Evolutionary conservation across 2,888 invertebrate species (phyloP), one percentile per base, ranked within the genome.

Genomic region (Synanthedon myopaeformis): DNA sequence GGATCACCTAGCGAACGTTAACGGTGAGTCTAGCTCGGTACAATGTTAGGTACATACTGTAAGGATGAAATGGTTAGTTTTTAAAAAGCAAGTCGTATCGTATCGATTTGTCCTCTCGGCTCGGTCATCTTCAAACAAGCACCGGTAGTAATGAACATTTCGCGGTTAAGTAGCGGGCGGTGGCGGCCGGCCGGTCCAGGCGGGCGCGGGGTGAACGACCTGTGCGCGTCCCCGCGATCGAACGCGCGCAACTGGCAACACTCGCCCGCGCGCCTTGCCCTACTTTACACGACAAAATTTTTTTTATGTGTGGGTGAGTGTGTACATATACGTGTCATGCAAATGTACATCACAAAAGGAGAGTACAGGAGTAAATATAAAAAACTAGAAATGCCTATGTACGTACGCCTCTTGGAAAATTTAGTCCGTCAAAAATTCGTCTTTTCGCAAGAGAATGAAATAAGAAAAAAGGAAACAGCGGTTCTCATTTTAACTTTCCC

Each of bases 171-270:
- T 70, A 72, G 69, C 72, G 68, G 72, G 63, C 65, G 57, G 56
- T 61, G 63, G 66, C 67, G 69, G 60, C 64, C 65, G 65, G 67
- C 64, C 55, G 59, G 59, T 60, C 49, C 14, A 17, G 57, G 35
- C 35, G 60, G 60, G 61, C 54, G 67, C 74, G 74, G 75, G 82
- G 82, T 83, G 73, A 81, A 82, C 74, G 78, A 78, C 82, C 83
- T 67, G 60, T 72, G 79, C 81, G 82, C 83, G 82, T 82, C 82
- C 76, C 76, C 73, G 70, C 75, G 73, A 72, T 79, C 79, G 78
- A 79, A 77, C 79, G 75, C 77, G 64, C 68, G 64, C 65, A 57
- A 60, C 58, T 55, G 63, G 60, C 61, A 35, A 35, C 60, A 61
- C 63, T 56, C 63, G 58, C 60, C 61, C 61, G 60, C 61, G 60